Conservation (phyloP, 1,140 invertebrate species). For the Nymphalis io region DNA sequence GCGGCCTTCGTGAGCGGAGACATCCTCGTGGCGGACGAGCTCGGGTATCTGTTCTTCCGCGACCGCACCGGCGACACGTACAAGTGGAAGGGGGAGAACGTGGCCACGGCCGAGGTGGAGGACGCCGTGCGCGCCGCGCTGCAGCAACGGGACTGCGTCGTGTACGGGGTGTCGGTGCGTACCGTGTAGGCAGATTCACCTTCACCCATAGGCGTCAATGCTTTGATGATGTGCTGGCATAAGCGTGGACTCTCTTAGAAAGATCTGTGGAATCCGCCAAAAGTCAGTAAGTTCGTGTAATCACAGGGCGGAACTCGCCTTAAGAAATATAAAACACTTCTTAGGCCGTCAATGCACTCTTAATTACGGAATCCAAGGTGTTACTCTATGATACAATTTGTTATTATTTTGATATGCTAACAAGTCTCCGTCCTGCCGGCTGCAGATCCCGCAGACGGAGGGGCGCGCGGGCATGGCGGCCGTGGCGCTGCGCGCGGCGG, state of each 20-base stretch:
- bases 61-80: conserved; percentile 99
- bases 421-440: background rate
- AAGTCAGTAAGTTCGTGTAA: too few species aligned
- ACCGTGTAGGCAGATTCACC: too few species aligned
- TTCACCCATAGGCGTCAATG: too few species aligned
- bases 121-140: conserved; percentile 91
- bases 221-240: too few species aligned
- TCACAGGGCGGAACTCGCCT: too few species aligned
- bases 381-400: too few species aligned
- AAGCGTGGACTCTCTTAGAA: too few species aligned
- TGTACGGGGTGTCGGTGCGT: conserved; percentile 92
- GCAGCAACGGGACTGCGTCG: conserved; percentile 93
- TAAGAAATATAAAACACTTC: too few species aligned
- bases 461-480: conserved; percentile 96
- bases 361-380: too few species aligned
- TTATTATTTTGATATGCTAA: too few species aligned
- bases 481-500: conserved; percentile 83
- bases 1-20: conserved; percentile 85
- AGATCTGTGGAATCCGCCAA: too few species aligned
- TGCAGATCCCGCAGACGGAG: conserved; percentile 87
- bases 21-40: conserved; percentile 94
- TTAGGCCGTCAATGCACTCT: too few species aligned
- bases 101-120: conserved; percentile 98
- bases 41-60: conserved; percentile 97
- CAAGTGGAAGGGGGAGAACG: conserved; percentile 98